Percentiles rank a stretch among this genome's conserved stretches.
These are phyloP conservation scores for Lonchura striata DNA, from an alignment of 2,113 vertebrate genomes.

Conservation along the genomic window DNA sequence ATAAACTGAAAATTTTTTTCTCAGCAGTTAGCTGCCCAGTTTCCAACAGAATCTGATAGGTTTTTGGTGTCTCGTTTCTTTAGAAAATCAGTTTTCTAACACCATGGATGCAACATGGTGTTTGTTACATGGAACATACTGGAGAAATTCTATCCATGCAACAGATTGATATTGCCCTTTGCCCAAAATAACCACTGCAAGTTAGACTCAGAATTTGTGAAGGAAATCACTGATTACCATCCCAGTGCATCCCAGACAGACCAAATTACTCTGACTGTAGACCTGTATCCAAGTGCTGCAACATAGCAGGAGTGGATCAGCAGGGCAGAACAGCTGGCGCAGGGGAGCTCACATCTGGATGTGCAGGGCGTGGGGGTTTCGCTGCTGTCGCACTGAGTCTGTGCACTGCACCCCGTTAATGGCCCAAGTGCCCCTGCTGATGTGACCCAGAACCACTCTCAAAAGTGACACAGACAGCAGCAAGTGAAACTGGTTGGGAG, in stretches of 20 bases:
- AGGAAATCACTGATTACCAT: not conserved
- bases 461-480: not conserved
- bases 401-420: not conserved
- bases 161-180: not conserved
- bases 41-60: not conserved
- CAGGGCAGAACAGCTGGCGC: not conserved
- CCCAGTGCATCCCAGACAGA: not conserved
- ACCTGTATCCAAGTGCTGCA: not conserved
- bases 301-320: not conserved
- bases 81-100: not conserved
- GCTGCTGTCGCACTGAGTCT: accelerated
- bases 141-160: not conserved
- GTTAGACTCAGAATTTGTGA: not conserved
- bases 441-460: not conserved
- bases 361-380: not conserved
- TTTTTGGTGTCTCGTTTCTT: not conserved
- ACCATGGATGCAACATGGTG: not conserved
- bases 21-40: not conserved
- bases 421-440: not conserved
- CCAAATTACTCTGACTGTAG: not conserved
- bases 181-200: not conserved
- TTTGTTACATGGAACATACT: not conserved
- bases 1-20: not conserved
- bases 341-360: not conserved
- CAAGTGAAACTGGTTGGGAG: not conserved